Evolutionary conservation across 1,140 invertebrate species (phyloP), one percentile per base, ranked within the genome.

Genomic region (Stenopsyche tienmushanensis): DNA sequence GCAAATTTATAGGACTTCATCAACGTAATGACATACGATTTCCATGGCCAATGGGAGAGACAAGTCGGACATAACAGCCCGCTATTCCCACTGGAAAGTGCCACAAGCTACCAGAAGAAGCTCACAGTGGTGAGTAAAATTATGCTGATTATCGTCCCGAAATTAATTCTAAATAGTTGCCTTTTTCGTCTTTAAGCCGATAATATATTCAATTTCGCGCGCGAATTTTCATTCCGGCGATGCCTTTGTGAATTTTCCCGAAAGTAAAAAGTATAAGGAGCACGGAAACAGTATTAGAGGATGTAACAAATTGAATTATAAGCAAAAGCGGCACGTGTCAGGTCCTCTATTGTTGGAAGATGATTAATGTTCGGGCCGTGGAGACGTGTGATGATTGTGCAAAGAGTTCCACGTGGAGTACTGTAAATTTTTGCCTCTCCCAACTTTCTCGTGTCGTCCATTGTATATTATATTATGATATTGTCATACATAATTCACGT

Each of bases 1-100:
- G 3, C 15, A 45, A 23, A 45, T 26, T 73, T 73, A 8, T 69
- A 81, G 80, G 94, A 97, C 78, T 94, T 92, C 72, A 93, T 97
- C 72, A 96, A 96, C 74, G 88, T 96, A 2, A 96, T 96, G 93
- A 94, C 93, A 1, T 97, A 96, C 71, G 94, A 96, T 75, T 96
- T 96, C 83, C 93, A 96, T 73, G 93, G 93, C 0, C 91, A 93
- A 73, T 96, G 93, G 93, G 93, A 96, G 74, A 83, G 92, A 69
- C 90, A 91, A 72, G 92, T 96, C 10, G 93, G 94, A 1, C 94
- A 96, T 77, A 96, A 96, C 78, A 91, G 91, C 67, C 94, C 94
- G 0, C 83, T 97, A 0, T 94, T 89, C 76, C 89, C 94, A 0
- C 77, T 97, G 1, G 92, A 95, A 75, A 91, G 90, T 73, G 91